Evolutionary conservation across 2,113 vertebrate genomes (phyloP), one percentile per base, ranked within the genome.

Genomic region (Pituophis catenifer): DNA sequence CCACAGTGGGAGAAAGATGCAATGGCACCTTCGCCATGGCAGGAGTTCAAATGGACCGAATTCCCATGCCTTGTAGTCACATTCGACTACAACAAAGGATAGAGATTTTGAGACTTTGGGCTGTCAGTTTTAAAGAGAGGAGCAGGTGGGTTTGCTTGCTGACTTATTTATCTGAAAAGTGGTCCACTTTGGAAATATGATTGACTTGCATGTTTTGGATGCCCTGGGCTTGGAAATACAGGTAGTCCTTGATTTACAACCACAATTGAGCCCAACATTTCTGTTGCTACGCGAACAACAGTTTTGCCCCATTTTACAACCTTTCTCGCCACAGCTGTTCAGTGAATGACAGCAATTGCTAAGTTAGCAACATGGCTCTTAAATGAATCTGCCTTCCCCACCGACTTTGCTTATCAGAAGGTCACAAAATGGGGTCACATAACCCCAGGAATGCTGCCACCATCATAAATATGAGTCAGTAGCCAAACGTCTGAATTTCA

Each of bases 71-170:
- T 70, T 70, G 33, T 9, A 3, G n/a, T 19, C 33, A 7, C 7
- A 21, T 19, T 38, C 2, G 1, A 0, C 85, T 26, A 38, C 48
- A 23, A 0, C 52, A 5, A 89, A 10, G 33, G 48, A 9, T 0
- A 6, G 50, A 2, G 59, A 58, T 8, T 89, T 87, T 52, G 50
- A 33, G 5, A 13, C 3, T 91, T 55, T 15, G 24, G 50, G 44
- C 17, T 19, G 57, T 21, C 7, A 0, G 7, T 81, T 81, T 81
- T 38, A 81, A 38, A 81, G 15, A 38, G 8, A 81, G 17, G 70
- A 38, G 17, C 2, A n/a, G 29, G 29, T 0, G 4, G 44, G 2
- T 17, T 75, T 17, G n/a, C n/a, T 38, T 38, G n/a, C 13, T n/a
- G 62, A n/a, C 26, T 33, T 7, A 2, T 75, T 17, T 2, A 19